Conservation (phyloP, 1,140 invertebrate genomes). For the Sitodiplosis mosellana region DNA sequence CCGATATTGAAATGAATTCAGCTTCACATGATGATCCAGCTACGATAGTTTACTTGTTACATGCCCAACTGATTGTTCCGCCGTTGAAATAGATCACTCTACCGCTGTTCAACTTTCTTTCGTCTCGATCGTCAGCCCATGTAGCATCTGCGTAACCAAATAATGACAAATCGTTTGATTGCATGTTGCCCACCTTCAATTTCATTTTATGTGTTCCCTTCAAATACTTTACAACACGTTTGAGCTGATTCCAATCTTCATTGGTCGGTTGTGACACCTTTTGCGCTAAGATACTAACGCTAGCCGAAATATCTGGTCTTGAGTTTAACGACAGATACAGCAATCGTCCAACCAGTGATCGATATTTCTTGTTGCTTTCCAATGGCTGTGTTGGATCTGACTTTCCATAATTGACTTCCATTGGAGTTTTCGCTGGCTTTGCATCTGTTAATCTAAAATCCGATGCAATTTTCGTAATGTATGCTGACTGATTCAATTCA, state of each 20-base stretch:
- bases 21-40: conserved; percentile 6
- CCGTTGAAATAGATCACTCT: conserved; percentile 6
- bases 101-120: conserved; percentile 11
- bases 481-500: conserved; percentile 3
- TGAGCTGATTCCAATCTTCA: not conserved
- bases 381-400: not conserved
- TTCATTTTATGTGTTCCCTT: not conserved
- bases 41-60: conserved; percentile 7
- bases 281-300: too few species aligned
- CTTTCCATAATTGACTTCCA: conserved; percentile 6
- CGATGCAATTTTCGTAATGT: not conserved
- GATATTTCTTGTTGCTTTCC: conserved; percentile 5
- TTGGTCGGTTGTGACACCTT: not conserved
- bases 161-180: not conserved
- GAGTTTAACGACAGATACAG: conserved; percentile 7
- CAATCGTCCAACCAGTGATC: conserved; percentile 5
- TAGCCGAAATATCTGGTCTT: conserved; percentile 8
- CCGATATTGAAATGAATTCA: conserved; percentile 4
- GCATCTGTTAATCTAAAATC: conserved; percentile 1
- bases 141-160: conserved; percentile 8
- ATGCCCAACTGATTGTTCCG: conserved; percentile 7
- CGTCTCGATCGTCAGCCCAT: conserved; percentile 7
- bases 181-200: not conserved
- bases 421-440: conserved; percentile 4
- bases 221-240: not conserved